These are phyloP conservation scores for Cotesia vestalis DNA, from an alignment of 1,140 invertebrate species.

Conservation along the genomic window DNA sequence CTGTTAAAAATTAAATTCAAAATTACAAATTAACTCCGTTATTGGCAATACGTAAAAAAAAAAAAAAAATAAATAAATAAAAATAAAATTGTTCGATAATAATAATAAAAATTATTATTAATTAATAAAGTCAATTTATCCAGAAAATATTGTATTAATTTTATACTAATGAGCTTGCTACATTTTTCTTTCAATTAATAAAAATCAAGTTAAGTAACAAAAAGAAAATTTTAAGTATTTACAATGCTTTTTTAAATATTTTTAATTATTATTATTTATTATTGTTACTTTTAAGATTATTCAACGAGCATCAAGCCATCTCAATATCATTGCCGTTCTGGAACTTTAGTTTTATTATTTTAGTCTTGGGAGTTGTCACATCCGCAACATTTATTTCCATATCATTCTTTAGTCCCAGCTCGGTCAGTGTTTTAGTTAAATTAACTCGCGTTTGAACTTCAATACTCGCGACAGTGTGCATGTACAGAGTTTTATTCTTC, in stretches of 20 bases:
- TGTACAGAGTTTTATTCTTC: slow-evolving; percentile 91
- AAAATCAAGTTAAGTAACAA: slow-evolving; percentile 10
- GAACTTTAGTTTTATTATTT: slow-evolving; percentile 76
- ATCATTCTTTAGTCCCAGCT: slow-evolving; percentile 84
- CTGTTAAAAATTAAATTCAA: background rate
- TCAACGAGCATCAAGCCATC: slow-evolving; percentile 49
- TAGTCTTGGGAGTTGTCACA: slow-evolving; percentile 83
- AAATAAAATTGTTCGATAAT: slow-evolving; percentile 2
- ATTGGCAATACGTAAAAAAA: too few species aligned
- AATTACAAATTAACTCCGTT: background rate
- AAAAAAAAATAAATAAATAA: background rate
- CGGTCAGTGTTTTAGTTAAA: slow-evolving; percentile 84
- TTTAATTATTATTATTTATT: background rate
- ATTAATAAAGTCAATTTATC: background rate
- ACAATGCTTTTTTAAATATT: slow-evolving; percentile 14
- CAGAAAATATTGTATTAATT: slow-evolving; percentile 9
- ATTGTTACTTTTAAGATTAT: too few species aligned
- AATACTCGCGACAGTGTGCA: slow-evolving; percentile 88
- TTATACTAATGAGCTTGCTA: slow-evolving; percentile 8
- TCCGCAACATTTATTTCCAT: slow-evolving; percentile 90
- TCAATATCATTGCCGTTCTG: slow-evolving; percentile 61
- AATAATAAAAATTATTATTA: background rate
- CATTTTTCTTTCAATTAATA: background rate
- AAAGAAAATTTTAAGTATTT: slow-evolving; percentile 21
- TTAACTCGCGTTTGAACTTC: slow-evolving; percentile 88